Percentiles rank a stretch among this genome's conserved stretches.
Evolutionary conservation across 2,113 vertebrate genomes (phyloP).

Genomic region (Otolemur garnettii): DNA sequence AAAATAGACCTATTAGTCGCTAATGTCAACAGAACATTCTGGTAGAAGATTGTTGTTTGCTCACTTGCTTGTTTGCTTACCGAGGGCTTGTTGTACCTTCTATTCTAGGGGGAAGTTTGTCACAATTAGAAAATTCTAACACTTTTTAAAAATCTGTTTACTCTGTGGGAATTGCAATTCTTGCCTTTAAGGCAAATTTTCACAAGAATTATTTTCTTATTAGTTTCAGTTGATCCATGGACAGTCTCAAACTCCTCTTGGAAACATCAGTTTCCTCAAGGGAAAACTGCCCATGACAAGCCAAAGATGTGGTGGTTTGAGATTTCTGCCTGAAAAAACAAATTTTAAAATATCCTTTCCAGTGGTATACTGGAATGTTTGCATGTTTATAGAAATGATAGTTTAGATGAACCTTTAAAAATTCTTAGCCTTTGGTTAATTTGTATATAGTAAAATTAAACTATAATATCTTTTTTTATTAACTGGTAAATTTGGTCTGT

Average conservation of each 20-base stretch:
- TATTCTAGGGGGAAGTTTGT: background rate
- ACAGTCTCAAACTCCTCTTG: constrained; percentile 59
- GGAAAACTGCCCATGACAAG: constrained; percentile 54
- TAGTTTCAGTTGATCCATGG: constrained; percentile 64
- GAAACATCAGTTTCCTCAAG: constrained; percentile 62
- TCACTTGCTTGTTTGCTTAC: background rate
- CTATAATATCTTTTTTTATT: background rate
- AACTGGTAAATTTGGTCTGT: background rate
- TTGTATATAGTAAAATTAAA: constrained; percentile 30
- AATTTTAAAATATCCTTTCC: constrained; percentile 18
- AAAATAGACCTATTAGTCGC: background rate
- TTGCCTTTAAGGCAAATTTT: constrained; percentile 49
- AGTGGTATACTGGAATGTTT: background rate
- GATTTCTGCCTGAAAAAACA: constrained; percentile 56
- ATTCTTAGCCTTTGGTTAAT: constrained; percentile 6
- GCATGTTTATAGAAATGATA: background rate
- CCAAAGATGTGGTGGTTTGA: background rate
- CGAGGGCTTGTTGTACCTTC: background rate
- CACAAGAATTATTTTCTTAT: constrained; percentile 70
- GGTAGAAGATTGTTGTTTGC: background rate
- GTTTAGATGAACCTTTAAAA: constrained; percentile 34
- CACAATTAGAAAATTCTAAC: constrained; percentile 48
- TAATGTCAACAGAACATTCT: constrained; percentile 5
- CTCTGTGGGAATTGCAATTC: constrained; percentile 55
- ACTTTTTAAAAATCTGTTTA: constrained; percentile 53